Percentiles rank a stretch among this genome's conserved stretches.
These are phyloP conservation scores for Hetaerina titia DNA, from an alignment of 2,888 invertebrate genomes.

Conservation along the genomic window DNA sequence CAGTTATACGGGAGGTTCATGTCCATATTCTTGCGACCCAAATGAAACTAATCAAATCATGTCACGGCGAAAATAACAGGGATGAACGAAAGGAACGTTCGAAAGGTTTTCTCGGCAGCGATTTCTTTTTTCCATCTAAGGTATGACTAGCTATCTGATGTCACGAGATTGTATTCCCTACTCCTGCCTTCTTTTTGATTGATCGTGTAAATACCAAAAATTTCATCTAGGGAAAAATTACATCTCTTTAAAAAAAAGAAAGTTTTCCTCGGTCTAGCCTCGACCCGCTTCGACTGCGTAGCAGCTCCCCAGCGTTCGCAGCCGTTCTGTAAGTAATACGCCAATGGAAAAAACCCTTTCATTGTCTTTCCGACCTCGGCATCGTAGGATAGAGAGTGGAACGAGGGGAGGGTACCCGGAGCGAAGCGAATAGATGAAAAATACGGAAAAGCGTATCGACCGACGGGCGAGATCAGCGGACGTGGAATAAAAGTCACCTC, in stretches of 20 bases:
- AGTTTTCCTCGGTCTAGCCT: background rate
- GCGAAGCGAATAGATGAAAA: background rate
- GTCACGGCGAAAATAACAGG: too few species aligned
- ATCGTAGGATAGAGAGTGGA: background rate
- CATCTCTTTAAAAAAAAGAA: background rate
- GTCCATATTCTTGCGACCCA: too few species aligned
- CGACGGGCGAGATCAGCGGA: background rate
- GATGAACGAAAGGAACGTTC: too few species aligned
- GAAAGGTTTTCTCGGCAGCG: too few species aligned
- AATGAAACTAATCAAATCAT: too few species aligned
- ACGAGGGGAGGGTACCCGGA: background rate
- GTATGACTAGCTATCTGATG: too few species aligned
- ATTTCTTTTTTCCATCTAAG: too few species aligned
- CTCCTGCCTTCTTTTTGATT: background rate
- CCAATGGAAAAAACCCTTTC: background rate
- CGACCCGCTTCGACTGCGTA: background rate
- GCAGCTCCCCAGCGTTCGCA: background rate
- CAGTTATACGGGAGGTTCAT: too few species aligned
- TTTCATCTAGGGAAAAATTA: background rate
- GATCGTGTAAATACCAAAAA: background rate
- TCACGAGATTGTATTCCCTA: too few species aligned
- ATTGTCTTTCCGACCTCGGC: background rate
- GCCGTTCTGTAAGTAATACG: constrained; percentile 4
- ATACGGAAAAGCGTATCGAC: background rate
- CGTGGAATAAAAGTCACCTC: background rate